Evolutionary conservation across 1,140 invertebrate species (phyloP).

Genomic region (Drosophila subpulchrella): DNA sequence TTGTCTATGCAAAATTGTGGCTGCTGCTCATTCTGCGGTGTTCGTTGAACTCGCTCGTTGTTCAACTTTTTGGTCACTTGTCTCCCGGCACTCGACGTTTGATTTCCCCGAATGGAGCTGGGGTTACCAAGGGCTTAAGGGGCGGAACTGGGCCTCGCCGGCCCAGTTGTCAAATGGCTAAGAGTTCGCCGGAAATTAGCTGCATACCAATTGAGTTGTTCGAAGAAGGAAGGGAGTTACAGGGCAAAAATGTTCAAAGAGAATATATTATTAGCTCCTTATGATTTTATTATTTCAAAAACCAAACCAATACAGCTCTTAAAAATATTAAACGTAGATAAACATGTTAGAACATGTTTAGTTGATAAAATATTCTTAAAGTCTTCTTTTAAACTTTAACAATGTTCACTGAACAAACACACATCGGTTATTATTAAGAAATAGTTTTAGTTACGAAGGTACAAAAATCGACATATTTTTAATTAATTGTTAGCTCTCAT

Average conservation of each 20-base stretch:
- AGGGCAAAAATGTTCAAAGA: neutral
- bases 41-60: slow-evolving; percentile 58
- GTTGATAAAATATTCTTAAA: no score
- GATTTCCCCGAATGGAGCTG: slow-evolving; percentile 16
- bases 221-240: neutral
- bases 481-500: no score
- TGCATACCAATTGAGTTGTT: slow-evolving; percentile 11
- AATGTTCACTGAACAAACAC: no score
- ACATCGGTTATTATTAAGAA: no score
- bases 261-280: no score
- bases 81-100: slow-evolving; percentile 44
- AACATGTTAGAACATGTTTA: no score
- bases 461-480: no score
- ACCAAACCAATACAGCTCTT: no score
- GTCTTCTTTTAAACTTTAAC: no score
- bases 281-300: no score
- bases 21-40: slow-evolving; percentile 42
- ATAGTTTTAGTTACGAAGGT: no score
- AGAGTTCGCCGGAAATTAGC: slow-evolving; percentile 29
- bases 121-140: neutral
- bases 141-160: neutral
- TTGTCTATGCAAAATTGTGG: slow-evolving; percentile 71
- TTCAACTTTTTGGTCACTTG: slow-evolving; percentile 68
- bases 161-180: slow-evolving; percentile 23
- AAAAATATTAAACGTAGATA: no score